These are phyloP conservation scores for Eudyptes chrysolophus DNA, from an alignment of 2,113 vertebrate genomes.

Conservation along the genomic window DNA sequence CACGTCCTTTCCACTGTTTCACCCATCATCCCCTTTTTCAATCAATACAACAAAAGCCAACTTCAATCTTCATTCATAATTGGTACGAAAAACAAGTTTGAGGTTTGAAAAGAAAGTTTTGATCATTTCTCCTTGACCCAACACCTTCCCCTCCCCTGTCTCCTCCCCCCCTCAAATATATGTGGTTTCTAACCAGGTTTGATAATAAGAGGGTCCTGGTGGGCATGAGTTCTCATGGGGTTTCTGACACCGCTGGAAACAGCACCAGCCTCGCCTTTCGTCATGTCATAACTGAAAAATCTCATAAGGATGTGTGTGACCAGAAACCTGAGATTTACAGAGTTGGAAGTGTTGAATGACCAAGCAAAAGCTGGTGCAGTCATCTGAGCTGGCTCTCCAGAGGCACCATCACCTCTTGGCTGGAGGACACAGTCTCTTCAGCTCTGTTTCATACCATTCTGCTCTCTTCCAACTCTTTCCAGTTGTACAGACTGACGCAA, in stretches of 20 bases:
- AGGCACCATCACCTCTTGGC: background rate
- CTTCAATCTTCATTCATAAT: background rate
- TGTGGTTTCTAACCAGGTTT: background rate
- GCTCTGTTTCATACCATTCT: background rate
- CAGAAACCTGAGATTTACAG: background rate
- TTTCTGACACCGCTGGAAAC: background rate
- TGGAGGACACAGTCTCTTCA: background rate
- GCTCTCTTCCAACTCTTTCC: background rate
- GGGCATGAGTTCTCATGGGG: background rate
- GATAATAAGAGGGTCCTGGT: background rate
- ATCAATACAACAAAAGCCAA: slow-evolving; percentile 24
- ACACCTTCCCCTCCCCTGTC: background rate
- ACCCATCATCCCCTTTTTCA: background rate
- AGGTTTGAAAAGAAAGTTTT: background rate
- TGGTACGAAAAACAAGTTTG: background rate
- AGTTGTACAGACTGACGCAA: background rate
- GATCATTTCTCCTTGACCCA: background rate
- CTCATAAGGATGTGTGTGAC: background rate
- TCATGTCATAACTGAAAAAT: background rate
- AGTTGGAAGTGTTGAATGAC: background rate
- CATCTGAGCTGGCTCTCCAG: background rate
- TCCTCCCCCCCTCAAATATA: too few species aligned
- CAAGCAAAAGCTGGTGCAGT: background rate
- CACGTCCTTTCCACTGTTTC: background rate
- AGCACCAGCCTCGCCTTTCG: background rate